Evolutionary conservation across 1,140 invertebrate species (phyloP).

Genomic region (Aphelenchoides fujianensis): DNA sequence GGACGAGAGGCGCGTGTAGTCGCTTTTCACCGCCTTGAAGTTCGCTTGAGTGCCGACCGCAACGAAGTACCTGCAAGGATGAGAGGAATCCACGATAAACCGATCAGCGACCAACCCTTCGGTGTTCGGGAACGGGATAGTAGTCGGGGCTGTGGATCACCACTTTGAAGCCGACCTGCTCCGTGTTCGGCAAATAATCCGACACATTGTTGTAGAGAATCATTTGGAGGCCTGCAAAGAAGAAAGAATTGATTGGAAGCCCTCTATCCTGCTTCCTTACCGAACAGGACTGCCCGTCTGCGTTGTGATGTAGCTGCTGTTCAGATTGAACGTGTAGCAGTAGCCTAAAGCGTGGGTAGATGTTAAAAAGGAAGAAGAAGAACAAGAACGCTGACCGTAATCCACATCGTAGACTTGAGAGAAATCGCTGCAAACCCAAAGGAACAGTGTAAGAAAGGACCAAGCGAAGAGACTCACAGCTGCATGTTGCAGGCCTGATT

Average conservation of each 20-base stretch:
- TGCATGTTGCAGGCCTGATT: slow-evolving; percentile 5
- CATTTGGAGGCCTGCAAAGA: background rate
- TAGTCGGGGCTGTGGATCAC: slow-evolving; percentile 13
- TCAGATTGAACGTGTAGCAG: slow-evolving; percentile 20
- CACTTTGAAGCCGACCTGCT: background rate
- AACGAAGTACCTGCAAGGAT: slow-evolving; percentile 2
- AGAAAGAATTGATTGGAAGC: background rate
- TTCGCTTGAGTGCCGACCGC: background rate
- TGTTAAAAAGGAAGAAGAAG: too few species aligned
- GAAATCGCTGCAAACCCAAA: slow-evolving; percentile 20
- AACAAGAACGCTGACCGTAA: too few species aligned
- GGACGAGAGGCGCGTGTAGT: background rate
- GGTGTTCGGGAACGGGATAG: slow-evolving; percentile 18
- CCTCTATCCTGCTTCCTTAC: background rate
- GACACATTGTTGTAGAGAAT: background rate
- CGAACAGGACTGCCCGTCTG: background rate
- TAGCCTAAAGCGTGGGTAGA: too few species aligned
- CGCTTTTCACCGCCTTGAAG: background rate
- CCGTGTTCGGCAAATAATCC: slow-evolving; percentile 10
- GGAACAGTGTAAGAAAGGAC: background rate
- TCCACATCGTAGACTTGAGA: slow-evolving; percentile 9
- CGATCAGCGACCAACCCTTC: too few species aligned
- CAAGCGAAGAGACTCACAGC: too few species aligned
- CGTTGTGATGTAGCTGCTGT: background rate
- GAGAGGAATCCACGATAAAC: background rate